Evolutionary conservation across 2,113 vertebrate species (phyloP).

Genomic region (Pachypanchax playfairii): DNA sequence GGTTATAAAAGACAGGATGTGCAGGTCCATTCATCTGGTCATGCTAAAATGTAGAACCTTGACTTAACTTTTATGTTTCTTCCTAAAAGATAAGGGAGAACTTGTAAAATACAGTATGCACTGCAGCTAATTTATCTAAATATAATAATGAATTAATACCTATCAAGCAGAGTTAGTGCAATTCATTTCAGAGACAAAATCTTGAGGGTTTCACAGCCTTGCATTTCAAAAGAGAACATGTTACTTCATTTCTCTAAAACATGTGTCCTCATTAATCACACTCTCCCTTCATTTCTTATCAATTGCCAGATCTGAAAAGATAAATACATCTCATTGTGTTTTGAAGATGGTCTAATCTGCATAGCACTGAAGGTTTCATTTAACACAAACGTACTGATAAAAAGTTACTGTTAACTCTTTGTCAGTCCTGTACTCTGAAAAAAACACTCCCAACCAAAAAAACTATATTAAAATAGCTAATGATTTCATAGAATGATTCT

Average conservation of each 20-base stretch:
- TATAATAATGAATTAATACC: no score
- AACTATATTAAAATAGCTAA: no score
- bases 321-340: slow-evolving; percentile 33
- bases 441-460: no score
- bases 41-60: no score
- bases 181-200: slow-evolving; percentile 29
- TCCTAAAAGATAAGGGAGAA: no score
- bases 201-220: slow-evolving; percentile 26
- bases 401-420: slow-evolving; percentile 23
- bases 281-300: slow-evolving; percentile 16
- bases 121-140: no score
- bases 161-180: slow-evolving; percentile 17
- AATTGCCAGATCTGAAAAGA: slow-evolving; percentile 21
- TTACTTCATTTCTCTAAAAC: slow-evolving; percentile 30
- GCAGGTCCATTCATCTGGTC: no score
- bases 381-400: slow-evolving; percentile 29
- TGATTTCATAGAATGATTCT: slow-evolving; percentile 22
- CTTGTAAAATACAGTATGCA: no score
- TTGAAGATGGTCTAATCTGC: slow-evolving; percentile 33
- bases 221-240: slow-evolving; percentile 26
- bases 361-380: slow-evolving; percentile 56
- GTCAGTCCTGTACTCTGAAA: no score
- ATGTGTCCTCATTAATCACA: slow-evolving; percentile 31
- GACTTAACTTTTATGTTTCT: no score
- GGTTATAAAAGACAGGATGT: no score